Base-by-base conservation (phyloP, 1,140 invertebrate genomes). In the Ruditapes philippinarum region DNA sequence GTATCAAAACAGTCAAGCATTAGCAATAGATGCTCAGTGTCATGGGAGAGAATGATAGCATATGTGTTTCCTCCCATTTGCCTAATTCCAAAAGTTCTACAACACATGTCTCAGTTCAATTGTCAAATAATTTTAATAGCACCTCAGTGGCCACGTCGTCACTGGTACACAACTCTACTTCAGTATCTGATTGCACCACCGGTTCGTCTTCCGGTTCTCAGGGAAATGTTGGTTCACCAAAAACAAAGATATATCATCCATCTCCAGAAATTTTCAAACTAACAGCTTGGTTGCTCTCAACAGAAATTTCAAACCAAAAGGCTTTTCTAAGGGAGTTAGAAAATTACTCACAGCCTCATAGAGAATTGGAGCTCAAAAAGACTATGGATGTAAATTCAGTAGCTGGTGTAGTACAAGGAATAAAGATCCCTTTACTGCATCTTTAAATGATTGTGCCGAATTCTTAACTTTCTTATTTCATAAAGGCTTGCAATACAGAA, bases 1-100 rank as follows among this genome's bases (percentile, higher is more conserved):
- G 42, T 45, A 7, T 45, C 42, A 5, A 7, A 5, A 45, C 42
- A 45, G 14, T 14, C 14, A 45, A 14, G 86, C 90, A 38, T 57
- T 79, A 28, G 90, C 90, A 40, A 60, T 86, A 19, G n/a, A n/a
- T n/a, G n/a, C n/a, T n/a, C n/a, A n/a, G n/a, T n/a, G n/a, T n/a
- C n/a, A n/a, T n/a, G n/a, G n/a, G n/a, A n/a, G n/a, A n/a, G 45
- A 91, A 87, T 87, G 84, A 74, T 49, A 40, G 84, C 74, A 5
- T 87, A 87, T 87, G 74, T 28, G 0, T 87, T 62, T 33, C 84
- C 70, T n/a, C 84, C 84, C 49, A 81, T 81, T 0, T 38, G 49
- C 12, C 60, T 79, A 3, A 51, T 88, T 9, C 78, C 78, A 17
- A 70, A 40, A 38, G 36, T 70, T 1, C 28, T 88, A 3, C 28